Percentiles rank a stretch among this genome's conserved stretches.
Conservation (phyloP, 2,113 vertebrate species). For the Acrocephalus arundinaceus region DNA sequence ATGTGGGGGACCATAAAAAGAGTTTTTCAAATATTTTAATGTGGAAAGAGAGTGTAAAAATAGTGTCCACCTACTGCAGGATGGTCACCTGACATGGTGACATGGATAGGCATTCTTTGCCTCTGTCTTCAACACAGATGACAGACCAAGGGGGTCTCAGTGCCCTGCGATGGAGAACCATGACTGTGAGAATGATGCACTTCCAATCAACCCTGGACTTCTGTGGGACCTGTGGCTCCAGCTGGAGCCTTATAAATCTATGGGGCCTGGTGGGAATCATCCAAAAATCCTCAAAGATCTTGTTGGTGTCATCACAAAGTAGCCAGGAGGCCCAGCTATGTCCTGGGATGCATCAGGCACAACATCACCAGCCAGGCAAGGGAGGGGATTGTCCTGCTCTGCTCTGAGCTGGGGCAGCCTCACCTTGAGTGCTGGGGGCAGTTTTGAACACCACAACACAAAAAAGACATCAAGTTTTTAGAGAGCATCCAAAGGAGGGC, state of each 20-base stretch:
- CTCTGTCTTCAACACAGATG: not conserved
- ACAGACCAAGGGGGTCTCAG: not conserved
- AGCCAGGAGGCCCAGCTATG: rapidly evolving
- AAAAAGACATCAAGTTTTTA: not conserved
- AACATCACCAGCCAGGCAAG: rapidly evolving
- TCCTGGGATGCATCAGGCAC: not conserved
- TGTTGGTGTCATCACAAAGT: rapidly evolving
- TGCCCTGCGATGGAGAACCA: not conserved
- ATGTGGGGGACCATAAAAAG: not conserved
- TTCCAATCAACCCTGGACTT: not conserved
- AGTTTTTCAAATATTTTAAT: not conserved
- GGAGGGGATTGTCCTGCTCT: rapidly evolving
- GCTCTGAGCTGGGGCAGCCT: not conserved
- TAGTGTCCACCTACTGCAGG: too few species aligned
- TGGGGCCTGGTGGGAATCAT: not conserved
- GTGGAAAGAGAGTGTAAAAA: not conserved
- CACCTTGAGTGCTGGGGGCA: not conserved
- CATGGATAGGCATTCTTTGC: not conserved
- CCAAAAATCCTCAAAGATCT: not conserved
- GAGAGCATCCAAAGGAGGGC: not conserved
- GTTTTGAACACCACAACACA: rapidly evolving
- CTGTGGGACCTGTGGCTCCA: not conserved
- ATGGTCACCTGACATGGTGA: too few species aligned
- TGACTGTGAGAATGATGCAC: not conserved
- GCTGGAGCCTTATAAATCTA: not conserved